Evolutionary conservation across 2,113 vertebrate genomes (phyloP).

Genomic region (Plestiodon gilberti): DNA sequence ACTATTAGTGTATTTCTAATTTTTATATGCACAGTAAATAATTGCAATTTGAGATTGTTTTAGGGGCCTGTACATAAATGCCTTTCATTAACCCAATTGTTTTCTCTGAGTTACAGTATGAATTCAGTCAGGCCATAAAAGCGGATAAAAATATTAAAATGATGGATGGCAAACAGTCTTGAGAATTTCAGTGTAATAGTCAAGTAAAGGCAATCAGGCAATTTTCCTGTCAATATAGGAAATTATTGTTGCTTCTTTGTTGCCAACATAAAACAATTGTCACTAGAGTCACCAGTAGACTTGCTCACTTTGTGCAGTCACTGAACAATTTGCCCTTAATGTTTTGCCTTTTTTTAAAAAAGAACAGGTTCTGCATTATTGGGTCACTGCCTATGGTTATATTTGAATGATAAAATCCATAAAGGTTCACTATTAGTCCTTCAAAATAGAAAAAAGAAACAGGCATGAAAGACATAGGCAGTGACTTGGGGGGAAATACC

Average conservation of each 20-base stretch:
- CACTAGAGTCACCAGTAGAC: not conserved
- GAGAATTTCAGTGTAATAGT: slow-evolving; percentile 37
- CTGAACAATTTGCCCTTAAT: slow-evolving; percentile 10
- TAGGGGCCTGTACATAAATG: not conserved
- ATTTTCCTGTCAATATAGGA: slow-evolving; percentile 13
- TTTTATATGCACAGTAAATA: not conserved
- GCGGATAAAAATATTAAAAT: not conserved
- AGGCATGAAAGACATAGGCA: not conserved
- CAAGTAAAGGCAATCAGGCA: not conserved
- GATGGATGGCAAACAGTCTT: not conserved
- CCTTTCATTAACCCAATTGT: slow-evolving; percentile 34
- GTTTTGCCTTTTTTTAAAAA: not conserved
- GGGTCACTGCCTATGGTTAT: not conserved
- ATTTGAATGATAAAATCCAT: not conserved
- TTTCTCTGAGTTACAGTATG: not conserved
- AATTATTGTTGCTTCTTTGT: not conserved
- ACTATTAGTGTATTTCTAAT: not conserved
- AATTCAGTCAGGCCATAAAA: not conserved
- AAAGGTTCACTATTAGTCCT: not conserved
- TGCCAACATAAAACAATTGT: slow-evolving; percentile 24
- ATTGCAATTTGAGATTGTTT: not conserved
- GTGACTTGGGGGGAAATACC: not conserved
- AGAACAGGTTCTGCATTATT: not conserved
- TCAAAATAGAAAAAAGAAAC: not conserved
- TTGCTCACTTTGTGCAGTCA: not conserved